Evolutionary conservation across 2,113 vertebrate genomes (phyloP).

Genomic region (Solea senegalensis): DNA sequence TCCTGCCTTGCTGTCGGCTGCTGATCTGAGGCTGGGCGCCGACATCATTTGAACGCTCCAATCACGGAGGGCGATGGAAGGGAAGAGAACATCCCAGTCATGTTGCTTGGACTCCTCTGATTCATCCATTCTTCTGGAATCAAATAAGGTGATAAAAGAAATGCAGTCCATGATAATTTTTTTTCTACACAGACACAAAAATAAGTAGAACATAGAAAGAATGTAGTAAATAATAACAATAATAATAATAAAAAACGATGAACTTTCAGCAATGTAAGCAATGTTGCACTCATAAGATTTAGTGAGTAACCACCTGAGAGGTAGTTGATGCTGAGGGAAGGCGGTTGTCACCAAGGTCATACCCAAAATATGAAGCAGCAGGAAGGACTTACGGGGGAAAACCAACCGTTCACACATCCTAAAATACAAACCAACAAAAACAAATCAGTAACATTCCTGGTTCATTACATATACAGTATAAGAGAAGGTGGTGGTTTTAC

Average conservation of each 20-base stretch:
- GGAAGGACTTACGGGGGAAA: slow-evolving; percentile 35
- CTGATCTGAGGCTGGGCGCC: slow-evolving; percentile 42
- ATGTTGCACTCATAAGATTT: neutral
- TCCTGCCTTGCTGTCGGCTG: slow-evolving; percentile 43
- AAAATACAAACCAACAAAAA: neutral
- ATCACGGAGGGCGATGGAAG: slow-evolving; percentile 72
- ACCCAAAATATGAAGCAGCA: slow-evolving; percentile 68
- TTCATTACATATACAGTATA: neutral
- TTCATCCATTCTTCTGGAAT: slow-evolving; percentile 38
- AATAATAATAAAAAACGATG: neutral
- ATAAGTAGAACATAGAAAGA: neutral
- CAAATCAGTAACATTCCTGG: neutral
- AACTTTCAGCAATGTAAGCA: neutral
- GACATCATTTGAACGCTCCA: slow-evolving; percentile 78
- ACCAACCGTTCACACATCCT: slow-evolving; percentile 66
- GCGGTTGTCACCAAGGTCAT: slow-evolving; percentile 62
- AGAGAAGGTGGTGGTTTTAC: too few species aligned
- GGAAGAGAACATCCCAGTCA: slow-evolving; percentile 69
- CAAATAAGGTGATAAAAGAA: neutral
- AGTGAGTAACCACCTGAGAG: slow-evolving; percentile 56
- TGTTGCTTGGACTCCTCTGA: slow-evolving; percentile 51
- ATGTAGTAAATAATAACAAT: neutral
- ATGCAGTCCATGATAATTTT: too few species aligned
- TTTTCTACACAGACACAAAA: neutral
- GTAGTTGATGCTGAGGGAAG: slow-evolving; percentile 67